Evolutionary conservation across 2,888 invertebrate genomes (phyloP).

Genomic region (Campopleginae sp.): DNA sequence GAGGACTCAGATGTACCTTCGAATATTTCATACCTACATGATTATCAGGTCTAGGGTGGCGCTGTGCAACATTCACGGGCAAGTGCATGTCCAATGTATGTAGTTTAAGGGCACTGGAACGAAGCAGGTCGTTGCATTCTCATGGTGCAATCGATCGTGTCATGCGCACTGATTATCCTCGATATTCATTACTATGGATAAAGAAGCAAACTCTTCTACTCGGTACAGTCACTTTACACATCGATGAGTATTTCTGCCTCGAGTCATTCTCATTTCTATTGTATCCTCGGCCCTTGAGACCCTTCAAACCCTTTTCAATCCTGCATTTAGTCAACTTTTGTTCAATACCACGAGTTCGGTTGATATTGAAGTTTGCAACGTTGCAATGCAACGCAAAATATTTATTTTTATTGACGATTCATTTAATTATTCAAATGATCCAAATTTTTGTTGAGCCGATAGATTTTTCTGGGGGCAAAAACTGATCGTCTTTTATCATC

Average conservation of each 20-base stretch:
- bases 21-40: conserved; percentile 34
- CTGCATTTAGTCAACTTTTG: not conserved
- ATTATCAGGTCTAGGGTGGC: conserved; percentile 8
- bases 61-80: conserved; percentile 59
- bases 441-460: no score
- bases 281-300: not conserved
- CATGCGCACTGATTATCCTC: conserved; percentile 62
- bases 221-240: conserved; percentile 43
- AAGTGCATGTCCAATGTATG: conserved; percentile 49
- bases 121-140: conserved; percentile 67
- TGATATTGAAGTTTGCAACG: not conserved
- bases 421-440: no score
- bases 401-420: no score
- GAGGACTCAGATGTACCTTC: not conserved
- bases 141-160: conserved; percentile 67
- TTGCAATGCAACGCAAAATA: no score
- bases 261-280: conserved; percentile 22
- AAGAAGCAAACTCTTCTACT: conserved; percentile 33
- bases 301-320: not conserved
- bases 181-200: conserved; percentile 6
- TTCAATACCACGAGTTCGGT: not conserved
- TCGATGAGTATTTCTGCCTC: conserved; percentile 57
- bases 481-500: no score
- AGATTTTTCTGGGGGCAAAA: no score
- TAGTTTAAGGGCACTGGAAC: conserved; percentile 67